phyloP scores from a whole-genome alignment of 2,113 vertebrate species.

The Azemiops feae region DNA sequence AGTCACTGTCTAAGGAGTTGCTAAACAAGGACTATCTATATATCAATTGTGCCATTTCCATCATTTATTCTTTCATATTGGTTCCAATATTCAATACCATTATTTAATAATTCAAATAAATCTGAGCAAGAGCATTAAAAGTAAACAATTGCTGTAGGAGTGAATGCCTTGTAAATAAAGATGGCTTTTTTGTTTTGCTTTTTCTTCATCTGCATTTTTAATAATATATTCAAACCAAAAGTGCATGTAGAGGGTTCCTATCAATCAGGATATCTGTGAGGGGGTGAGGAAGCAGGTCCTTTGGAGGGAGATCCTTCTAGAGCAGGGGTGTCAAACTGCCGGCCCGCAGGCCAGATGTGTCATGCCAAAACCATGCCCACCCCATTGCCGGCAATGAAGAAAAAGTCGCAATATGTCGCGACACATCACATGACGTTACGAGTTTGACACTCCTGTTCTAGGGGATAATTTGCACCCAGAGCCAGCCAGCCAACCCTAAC shows the following conservation, averaged over 20 bases:
- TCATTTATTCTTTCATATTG: not conserved
- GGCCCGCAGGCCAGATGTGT: too few species aligned
- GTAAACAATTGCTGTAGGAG: not conserved
- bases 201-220: not conserved
- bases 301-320: not conserved
- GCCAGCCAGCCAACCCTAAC: not conserved
- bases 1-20: not conserved
- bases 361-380: too few species aligned
- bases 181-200: not conserved
- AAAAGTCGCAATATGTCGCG: too few species aligned
- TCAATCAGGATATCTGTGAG: not conserved
- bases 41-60: not conserved
- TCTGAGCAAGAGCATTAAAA: not conserved
- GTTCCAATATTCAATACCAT: not conserved
- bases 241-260: not conserved
- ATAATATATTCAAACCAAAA: not conserved
- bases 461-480: not conserved
- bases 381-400: too few species aligned
- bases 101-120: not conserved
- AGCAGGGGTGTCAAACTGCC: too few species aligned
- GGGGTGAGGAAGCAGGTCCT: not conserved
- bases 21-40: not conserved
- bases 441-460: too few species aligned
- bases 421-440: too few species aligned
- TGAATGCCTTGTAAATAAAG: not conserved